Percentiles rank a stretch among this genome's conserved stretches.
phyloP scores from a whole-genome alignment of 2,113 vertebrate species.

The Pyxicephalus adspersus region DNA sequence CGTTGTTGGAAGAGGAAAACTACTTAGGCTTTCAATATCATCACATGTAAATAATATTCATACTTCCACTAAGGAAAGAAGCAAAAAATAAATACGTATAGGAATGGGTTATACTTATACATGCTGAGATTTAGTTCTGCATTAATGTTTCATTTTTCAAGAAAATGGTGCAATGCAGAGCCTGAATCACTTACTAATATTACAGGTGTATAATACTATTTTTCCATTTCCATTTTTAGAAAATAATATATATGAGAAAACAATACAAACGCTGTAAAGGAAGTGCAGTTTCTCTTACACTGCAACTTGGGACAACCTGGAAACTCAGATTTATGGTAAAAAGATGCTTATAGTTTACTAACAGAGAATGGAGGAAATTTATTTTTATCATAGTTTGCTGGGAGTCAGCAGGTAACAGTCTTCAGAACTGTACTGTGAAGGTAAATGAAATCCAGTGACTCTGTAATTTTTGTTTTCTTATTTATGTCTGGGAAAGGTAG shows the following conservation, averaged over 20 bases:
- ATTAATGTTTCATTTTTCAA: conserved; percentile 39
- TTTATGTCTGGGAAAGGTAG: background rate
- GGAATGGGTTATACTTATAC: background rate
- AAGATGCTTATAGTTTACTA: background rate
- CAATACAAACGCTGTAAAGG: conserved; percentile 7
- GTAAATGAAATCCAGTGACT: background rate
- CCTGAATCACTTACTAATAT: conserved; percentile 8
- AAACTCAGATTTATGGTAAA: conserved; percentile 29
- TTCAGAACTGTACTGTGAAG: background rate
- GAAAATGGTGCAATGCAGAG: conserved; percentile 32
- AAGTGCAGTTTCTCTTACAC: conserved; percentile 7
- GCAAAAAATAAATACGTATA: background rate
- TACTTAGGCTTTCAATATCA: too few relatives aligned
- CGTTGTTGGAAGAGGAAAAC: too few relatives aligned
- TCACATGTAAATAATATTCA: background rate
- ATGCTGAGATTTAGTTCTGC: conserved; percentile 20
- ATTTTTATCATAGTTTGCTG: background rate
- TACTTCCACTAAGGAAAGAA: background rate
- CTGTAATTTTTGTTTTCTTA: background rate
- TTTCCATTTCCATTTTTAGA: conserved; percentile 32
- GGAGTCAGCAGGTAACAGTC: background rate
- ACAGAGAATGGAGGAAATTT: background rate
- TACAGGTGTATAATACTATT: conserved; percentile 27
- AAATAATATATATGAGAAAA: conserved; percentile 23
- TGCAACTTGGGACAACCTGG: conserved; percentile 4